Evolutionary conservation across 2,797 vertebrate genomes (phyloP).

Genomic region (Astyanax mexicanus): DNA sequence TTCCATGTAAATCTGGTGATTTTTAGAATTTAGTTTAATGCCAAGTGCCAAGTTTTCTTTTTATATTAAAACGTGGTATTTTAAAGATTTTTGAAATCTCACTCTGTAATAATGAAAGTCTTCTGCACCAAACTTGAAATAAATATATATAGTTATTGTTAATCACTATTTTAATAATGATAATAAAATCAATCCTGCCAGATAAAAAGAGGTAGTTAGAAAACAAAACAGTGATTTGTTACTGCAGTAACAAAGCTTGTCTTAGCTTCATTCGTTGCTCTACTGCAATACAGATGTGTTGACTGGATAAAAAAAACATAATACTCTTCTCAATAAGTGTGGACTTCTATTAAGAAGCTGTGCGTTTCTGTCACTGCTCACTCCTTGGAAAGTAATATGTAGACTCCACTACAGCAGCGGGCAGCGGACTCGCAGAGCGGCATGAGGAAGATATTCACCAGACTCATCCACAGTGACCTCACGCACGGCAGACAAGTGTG

Average conservation of each 20-base stretch:
- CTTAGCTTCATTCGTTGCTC: background rate
- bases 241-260: background rate
- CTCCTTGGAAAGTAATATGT: constrained; percentile 73
- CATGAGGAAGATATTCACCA: constrained; percentile 73
- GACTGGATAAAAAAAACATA: background rate
- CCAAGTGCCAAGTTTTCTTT: no score
- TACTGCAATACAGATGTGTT: background rate
- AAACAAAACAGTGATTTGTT: no score
- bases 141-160: no score
- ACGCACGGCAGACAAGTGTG: constrained; percentile 79
- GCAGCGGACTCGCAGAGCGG: constrained; percentile 77
- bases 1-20: no score
- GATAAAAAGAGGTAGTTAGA: background rate
- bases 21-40: no score
- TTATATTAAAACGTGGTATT: no score
- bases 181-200: background rate
- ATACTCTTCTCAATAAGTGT: no score
- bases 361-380: constrained; percentile 34
- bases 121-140: no score
- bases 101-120: no score
- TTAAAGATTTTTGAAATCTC: no score
- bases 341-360: background rate
- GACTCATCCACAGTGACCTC: constrained; percentile 75
- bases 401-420: constrained; percentile 74
- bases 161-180: background rate